Percentiles rank a stretch among this genome's conserved stretches.
phyloP scores from a whole-genome alignment of 2,797 vertebrate genomes.

The Manis crassicaudata region DNA sequence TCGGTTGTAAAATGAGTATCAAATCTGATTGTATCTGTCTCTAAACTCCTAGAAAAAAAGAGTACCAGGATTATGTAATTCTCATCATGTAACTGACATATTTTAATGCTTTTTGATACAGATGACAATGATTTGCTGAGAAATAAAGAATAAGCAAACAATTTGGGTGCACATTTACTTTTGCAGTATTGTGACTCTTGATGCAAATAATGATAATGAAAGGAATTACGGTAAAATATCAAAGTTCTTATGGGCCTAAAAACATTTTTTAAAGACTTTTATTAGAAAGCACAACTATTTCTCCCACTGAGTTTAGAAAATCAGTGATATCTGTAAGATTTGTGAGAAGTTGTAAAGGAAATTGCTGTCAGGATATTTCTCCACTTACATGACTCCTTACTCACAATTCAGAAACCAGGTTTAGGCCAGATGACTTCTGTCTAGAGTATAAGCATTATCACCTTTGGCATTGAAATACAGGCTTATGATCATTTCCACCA shows the following conservation, averaged over 20 bases:
- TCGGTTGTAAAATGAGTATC: constrained; percentile 35
- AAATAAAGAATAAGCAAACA: constrained; percentile 27
- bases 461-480: not conserved
- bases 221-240: not conserved
- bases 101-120: constrained; percentile 40
- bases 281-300: not conserved
- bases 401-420: constrained; percentile 18
- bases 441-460: not conserved
- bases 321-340: not conserved
- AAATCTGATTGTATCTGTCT: constrained; percentile 26
- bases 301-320: not conserved
- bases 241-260: constrained; percentile 2
- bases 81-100: constrained; percentile 34
- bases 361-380: not conserved
- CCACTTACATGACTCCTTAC: not conserved
- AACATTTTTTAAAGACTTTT: not conserved
- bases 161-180: not conserved
- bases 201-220: not conserved
- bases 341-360: not conserved
- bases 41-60: constrained; percentile 28
- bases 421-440: not conserved
- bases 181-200: not conserved
- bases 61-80: constrained; percentile 1
- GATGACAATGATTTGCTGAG: constrained; percentile 31
- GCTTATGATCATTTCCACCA: not conserved